Percentiles rank a stretch among this genome's conserved stretches.
These are phyloP conservation scores for Ostrea denselamellosa DNA, from an alignment of 1,140 invertebrate species.

Conservation along the genomic window DNA sequence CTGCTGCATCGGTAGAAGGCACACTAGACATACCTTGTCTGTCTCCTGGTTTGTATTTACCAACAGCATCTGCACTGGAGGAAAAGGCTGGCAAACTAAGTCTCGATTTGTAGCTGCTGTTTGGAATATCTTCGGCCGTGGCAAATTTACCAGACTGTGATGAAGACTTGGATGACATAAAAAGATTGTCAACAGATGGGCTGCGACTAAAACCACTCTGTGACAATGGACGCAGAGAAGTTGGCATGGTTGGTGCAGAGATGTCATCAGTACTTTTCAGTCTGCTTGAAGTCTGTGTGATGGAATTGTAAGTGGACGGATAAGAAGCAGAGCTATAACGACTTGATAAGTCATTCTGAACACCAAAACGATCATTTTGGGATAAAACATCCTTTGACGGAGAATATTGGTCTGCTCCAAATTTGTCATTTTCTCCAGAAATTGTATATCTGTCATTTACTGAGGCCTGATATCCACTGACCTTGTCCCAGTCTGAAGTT, in stretches of 20 bases:
- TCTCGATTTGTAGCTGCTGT: constrained; percentile 10
- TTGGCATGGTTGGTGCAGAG: background rate
- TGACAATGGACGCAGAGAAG: constrained; percentile 35
- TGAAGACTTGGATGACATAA: constrained; percentile 46
- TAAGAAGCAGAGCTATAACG: background rate
- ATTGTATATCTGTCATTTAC: constrained; percentile 9
- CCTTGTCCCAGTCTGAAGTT: constrained; percentile 24
- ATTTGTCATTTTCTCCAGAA: constrained; percentile 22
- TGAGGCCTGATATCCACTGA: background rate
- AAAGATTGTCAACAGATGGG: constrained; percentile 57
- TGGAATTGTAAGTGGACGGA: background rate
- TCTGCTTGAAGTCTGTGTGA: background rate
- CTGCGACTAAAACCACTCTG: constrained; percentile 55
- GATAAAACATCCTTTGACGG: background rate
- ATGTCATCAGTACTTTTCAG: constrained; percentile 14
- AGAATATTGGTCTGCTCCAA: background rate
- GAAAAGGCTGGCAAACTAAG: constrained; percentile 47
- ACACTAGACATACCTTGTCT: constrained; percentile 43
- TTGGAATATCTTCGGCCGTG: constrained; percentile 56
- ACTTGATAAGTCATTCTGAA: background rate
- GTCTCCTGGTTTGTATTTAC: constrained; percentile 22
- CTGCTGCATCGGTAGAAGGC: constrained; percentile 29
- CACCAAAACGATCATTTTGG: constrained; percentile 13
- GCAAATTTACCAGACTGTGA: constrained; percentile 47
- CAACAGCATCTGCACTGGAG: background rate